Evolutionary conservation across 35 echinoderm and acorn worm genomes (phyloP).

Genomic region (Amphiura filiformis): DNA sequence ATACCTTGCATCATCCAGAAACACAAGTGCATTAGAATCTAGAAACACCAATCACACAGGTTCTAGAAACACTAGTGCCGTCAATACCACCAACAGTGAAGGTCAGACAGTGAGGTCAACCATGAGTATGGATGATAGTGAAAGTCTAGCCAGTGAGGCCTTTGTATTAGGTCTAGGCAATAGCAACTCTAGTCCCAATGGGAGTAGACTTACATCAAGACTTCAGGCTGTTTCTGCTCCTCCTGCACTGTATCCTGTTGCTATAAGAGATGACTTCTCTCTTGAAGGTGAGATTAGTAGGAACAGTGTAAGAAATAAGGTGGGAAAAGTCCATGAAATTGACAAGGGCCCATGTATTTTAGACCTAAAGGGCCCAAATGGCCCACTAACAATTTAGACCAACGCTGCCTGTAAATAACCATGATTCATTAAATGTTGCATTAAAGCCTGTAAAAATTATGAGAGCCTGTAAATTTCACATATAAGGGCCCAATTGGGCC

Average conservation of each 20-base stretch:
- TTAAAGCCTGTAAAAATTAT: too few relatives aligned
- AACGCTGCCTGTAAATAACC: too few relatives aligned
- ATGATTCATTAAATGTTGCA: too few relatives aligned
- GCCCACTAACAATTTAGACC: too few relatives aligned
- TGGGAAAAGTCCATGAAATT: too few relatives aligned
- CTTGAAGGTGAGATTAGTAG: conserved; percentile 73
- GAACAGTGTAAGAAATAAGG: too few relatives aligned
- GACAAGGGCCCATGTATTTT: too few relatives aligned
- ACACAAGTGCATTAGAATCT: not conserved
- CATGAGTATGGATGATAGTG: conserved; percentile 7
- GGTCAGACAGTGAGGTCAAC: not conserved
- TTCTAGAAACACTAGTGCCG: not conserved
- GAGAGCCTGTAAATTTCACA: too few relatives aligned
- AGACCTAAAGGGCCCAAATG: too few relatives aligned
- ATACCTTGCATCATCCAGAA: not conserved
- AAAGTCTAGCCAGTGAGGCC: not conserved
- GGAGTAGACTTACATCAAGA: not conserved
- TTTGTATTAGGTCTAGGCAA: conserved; percentile 1
- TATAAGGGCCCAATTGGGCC: too few relatives aligned
- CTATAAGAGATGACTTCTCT: conserved; percentile 66
- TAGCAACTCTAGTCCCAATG: not conserved
- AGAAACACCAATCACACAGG: not conserved
- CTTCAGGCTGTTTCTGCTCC: not conserved
- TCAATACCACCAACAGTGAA: not conserved
- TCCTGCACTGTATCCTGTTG: conserved; percentile 15